Evolutionary conservation across 2,888 invertebrate genomes (phyloP), one percentile per base, ranked within the genome.

Genomic region (Apotomis betuletana): DNA sequence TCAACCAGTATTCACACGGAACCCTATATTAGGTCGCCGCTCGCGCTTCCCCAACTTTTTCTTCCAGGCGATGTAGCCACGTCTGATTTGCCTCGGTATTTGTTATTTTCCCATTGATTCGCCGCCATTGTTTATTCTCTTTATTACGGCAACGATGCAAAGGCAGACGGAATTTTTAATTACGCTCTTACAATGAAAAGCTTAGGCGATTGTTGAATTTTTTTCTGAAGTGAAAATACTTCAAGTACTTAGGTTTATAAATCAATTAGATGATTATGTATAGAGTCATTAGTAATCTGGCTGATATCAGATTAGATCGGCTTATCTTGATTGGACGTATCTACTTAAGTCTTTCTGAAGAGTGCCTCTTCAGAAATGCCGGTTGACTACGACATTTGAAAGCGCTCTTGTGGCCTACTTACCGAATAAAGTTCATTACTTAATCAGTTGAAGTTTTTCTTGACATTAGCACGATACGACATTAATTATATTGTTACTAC

Each of bases 61-160:
- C 85, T 85, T 80, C 79, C 81, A 80, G 80, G 76, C 81, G 78
- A 81, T 79, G 80, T 78, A 81, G 79, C 79, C 80, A 82, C 84
- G 85, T 80, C 82, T 87, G 88, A 88, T 89, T 89, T 85, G 88
- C 83, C 84, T 78, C 79, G 83, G 79, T 80, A 80, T 85, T 85
- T 86, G 85, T 87, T 86, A 77, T 85, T 84, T 83, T 82, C 76
- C 83, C 80, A 72, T 73, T 76, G 79, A 79, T 80, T 77, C 75
- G 77, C 83, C 84, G 83, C 84, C 81, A 80, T 80, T 60, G 65
- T 58, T 74, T 75, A 70, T 74, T 62, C 75, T 73, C 68, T 68
- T 62, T 63, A 72, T 68, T 68, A 54, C 58, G 68, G 36, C 44
- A 67, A 68, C 72, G 63, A 72, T 72, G 67, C 63, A 46, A 46